Conservation (phyloP, 2,797 vertebrate species). For the Myioborus melanocephalus region DNA sequence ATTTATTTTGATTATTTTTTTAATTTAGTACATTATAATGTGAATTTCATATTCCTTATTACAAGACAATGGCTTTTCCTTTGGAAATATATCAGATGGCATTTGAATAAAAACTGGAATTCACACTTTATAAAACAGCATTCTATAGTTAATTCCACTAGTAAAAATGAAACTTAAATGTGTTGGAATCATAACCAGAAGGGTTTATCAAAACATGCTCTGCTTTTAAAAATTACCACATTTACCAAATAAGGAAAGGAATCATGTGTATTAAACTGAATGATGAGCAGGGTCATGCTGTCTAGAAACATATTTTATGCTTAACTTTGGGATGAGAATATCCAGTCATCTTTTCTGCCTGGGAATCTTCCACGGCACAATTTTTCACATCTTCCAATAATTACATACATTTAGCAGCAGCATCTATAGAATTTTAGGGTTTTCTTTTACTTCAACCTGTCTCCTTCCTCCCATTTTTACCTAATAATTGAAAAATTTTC, state of each 20-base stretch:
- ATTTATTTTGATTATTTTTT: background rate
- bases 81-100: background rate
- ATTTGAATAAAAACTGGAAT: slow-evolving; percentile 17
- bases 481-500: background rate
- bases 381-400: background rate
- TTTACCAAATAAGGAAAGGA: background rate
- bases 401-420: background rate
- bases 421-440: background rate
- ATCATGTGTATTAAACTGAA: background rate
- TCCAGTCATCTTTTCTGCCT: background rate
- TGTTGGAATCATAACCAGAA: background rate
- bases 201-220: background rate
- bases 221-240: background rate
- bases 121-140: background rate
- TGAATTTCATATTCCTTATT: background rate
- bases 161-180: background rate
- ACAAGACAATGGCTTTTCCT: slow-evolving; percentile 2
- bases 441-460: background rate
- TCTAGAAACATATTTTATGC: background rate
- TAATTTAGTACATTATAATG: background rate
- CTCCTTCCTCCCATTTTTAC: background rate
- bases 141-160: background rate
- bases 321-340: background rate
- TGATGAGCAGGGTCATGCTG: background rate
- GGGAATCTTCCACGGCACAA: background rate